A percentile compares a stretch with the other conserved stretches of the same genome.
Evolutionary conservation across 2,113 vertebrate genomes (phyloP).

Genomic region (Ptilorrhoa leucosticta): DNA sequence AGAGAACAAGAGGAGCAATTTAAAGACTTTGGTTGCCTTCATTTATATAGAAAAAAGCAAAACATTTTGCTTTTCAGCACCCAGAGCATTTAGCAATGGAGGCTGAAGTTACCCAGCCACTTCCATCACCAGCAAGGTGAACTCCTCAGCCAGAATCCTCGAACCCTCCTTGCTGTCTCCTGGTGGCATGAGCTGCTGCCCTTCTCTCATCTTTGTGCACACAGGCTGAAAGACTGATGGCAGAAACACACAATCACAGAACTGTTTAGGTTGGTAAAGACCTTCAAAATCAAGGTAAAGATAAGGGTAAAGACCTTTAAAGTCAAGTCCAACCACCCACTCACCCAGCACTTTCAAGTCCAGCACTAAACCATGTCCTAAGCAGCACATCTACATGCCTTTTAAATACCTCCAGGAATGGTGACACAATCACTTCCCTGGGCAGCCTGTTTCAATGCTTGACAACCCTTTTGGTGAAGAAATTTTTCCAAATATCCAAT

Average conservation of each 20-base stretch:
- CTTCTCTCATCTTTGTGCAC: not conserved
- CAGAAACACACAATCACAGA: not conserved
- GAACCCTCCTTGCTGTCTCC: not conserved
- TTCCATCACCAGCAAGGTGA: not conserved
- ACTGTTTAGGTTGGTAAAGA: not conserved
- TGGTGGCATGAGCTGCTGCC: not conserved
- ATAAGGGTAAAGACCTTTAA: not conserved
- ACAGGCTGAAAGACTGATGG: not conserved
- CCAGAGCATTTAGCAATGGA: not conserved
- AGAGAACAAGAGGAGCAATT: not conserved
- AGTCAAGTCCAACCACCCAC: not conserved
- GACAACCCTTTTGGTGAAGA: not conserved
- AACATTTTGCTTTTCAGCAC: not conserved
- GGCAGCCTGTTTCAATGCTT: not conserved
- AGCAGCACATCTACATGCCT: not conserved
- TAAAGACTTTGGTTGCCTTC: not conserved
- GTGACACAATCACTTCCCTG: not conserved
- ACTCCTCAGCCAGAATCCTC: not conserved
- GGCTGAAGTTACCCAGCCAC: not conserved
- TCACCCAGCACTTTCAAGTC: not conserved
- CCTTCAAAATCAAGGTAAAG: not conserved
- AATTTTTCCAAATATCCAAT: not conserved
- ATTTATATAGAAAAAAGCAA: not conserved
- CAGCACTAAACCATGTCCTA: not conserved
- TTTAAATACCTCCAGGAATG: not conserved